These are phyloP conservation scores for Forbesichthys papilliferus DNA, from an alignment of 2,113 vertebrate genomes.

Conservation along the genomic window DNA sequence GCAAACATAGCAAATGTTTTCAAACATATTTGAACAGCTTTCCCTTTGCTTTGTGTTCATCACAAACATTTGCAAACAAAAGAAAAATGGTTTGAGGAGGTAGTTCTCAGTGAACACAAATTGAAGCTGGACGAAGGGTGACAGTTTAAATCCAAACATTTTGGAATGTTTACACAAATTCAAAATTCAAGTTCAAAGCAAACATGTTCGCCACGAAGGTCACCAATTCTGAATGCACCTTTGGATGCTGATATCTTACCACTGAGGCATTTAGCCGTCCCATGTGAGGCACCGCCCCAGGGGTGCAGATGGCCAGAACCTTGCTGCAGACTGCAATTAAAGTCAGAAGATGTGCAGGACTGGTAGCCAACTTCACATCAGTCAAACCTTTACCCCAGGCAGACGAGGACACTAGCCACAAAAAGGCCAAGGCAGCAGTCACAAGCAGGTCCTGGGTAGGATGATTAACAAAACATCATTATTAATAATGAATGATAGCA, in stretches of 20 bases:
- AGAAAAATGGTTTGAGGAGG: too few species aligned
- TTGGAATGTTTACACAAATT: too few species aligned
- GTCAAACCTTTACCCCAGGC: constrained; percentile 92
- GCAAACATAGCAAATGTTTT: too few species aligned
- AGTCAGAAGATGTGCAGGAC: constrained; percentile 68
- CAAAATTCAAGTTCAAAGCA: too few species aligned
- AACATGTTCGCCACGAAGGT: too few species aligned
- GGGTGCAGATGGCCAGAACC: constrained; percentile 55
- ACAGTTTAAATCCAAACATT: too few species aligned
- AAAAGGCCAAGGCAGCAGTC: constrained; percentile 85
- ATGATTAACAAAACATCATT: background rate
- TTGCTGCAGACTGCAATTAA: constrained; percentile 69
- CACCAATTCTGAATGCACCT: too few species aligned
- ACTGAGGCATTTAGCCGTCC: constrained; percentile 91
- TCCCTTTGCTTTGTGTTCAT: too few species aligned
- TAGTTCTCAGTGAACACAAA: too few species aligned
- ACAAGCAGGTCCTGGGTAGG: constrained; percentile 84
- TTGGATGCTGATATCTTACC: constrained; percentile 75
- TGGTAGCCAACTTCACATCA: constrained; percentile 84
- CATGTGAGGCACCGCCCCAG: constrained; percentile 80
- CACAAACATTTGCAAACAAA: too few species aligned
- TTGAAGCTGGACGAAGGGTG: too few species aligned
- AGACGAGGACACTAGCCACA: constrained; percentile 90
- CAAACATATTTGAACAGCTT: too few species aligned
- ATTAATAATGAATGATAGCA: background rate